Conservation (phyloP, 2,797 vertebrate species). For the Macrochelys suwanniensis region DNA sequence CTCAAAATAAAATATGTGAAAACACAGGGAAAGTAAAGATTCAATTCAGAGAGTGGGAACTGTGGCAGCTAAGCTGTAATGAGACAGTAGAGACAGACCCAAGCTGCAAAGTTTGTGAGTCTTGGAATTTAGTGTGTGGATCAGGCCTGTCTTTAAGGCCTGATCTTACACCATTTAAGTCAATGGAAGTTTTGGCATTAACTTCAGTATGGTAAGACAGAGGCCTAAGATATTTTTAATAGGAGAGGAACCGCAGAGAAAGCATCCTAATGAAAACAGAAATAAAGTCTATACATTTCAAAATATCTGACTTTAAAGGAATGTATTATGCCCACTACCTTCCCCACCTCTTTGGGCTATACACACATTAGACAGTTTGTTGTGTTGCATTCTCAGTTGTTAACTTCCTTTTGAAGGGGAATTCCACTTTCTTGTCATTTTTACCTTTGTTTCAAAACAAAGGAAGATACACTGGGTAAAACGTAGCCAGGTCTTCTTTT, state of each 20-base stretch:
- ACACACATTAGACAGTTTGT: not conserved
- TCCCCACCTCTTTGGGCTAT: not conserved
- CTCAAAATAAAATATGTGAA: not conserved
- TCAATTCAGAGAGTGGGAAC: not conserved
- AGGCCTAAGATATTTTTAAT: not conserved
- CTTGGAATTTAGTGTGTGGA: not conserved
- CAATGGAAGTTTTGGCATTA: not conserved
- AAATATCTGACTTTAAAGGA: not conserved
- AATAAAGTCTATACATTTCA: not conserved
- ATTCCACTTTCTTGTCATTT: not conserved
- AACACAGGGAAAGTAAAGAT: not conserved
- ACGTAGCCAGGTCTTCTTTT: not conserved
- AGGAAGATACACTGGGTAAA: not conserved
- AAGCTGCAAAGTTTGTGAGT: not conserved
- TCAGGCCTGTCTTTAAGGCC: rapidly evolving
- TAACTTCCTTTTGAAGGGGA: not conserved
- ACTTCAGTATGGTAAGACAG: not conserved
- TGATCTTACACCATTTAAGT: not conserved
- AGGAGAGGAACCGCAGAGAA: not conserved
- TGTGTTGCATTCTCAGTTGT: not conserved
- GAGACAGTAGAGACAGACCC: not conserved
- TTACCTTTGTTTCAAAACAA: not conserved
- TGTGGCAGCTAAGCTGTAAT: not conserved
- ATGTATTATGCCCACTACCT: not conserved
- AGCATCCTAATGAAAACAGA: not conserved